Evolutionary conservation across 1,140 invertebrate genomes (phyloP), one percentile per base, ranked within the genome.

Genomic region (Hyles vespertilio): DNA sequence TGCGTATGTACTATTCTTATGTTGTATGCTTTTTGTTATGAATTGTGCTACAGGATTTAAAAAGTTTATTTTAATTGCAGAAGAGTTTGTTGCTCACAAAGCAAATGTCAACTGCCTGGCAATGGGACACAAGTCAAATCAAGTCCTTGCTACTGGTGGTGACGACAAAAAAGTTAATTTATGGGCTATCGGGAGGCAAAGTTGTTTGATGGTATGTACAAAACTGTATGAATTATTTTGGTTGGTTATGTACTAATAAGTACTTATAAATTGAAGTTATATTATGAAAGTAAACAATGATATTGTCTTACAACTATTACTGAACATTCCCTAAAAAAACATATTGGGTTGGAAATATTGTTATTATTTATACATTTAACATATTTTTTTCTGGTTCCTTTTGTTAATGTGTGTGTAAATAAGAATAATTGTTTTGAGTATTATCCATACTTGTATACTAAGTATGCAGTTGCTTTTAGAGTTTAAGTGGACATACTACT

Each of bases 151-250:
- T 50, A 99, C 98, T 68, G 98, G 98, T 52, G 98, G 98, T 65
- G 97, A 98, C 85, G 98, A 99, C 89, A 96, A 97, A 84, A 98
- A 98, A 90, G 97, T 99, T 49, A 99, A 99, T 82, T 86, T 99
- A 64, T 99, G 98, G 98, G 97, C 97, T 3, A 95, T 99, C 63
- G 98, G 97, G 22, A 97, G 98, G 80, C 94, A 96, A 70, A 96
- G 96, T 77, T 98, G 97, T 90, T 96, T 99, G 78, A 96, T 99
- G 96, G 96, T 97, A 44, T 44, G 59, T 56, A 53, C 50, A 45
- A 7, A 47, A 33, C 58, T 53, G 5, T 48, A 10, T n/a, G 10
- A 8, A 3, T 8, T 48, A 5, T 8, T 48, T 3, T 48, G 46
- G n/a, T 48, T 10, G 7, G 12, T 33, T 51, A 50, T 7, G 8